Evolutionary conservation across 2,797 vertebrate genomes (phyloP).

Genomic region (Denticeps clupeoides): DNA sequence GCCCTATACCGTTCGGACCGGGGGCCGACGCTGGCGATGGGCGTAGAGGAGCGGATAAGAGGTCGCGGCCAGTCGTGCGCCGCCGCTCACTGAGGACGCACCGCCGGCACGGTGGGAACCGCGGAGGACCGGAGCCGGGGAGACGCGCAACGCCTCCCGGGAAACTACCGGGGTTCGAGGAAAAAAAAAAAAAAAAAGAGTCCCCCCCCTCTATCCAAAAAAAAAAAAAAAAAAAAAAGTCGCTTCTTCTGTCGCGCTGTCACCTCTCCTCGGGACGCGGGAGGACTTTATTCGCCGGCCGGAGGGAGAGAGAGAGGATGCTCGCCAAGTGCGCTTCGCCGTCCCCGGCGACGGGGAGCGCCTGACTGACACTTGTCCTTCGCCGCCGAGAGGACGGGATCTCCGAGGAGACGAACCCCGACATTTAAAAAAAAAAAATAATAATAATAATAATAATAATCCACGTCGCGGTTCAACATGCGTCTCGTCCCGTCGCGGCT

Average conservation of each 20-base stretch:
- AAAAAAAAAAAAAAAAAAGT: no score
- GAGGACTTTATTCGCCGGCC: constrained; percentile 21
- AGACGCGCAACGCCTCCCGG: no score
- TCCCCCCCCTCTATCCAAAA: no score
- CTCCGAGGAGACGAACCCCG: not conserved
- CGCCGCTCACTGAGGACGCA: constrained; percentile 48
- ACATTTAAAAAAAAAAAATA: constrained; percentile 7
- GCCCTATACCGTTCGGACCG: constrained; percentile 64
- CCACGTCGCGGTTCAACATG: no score
- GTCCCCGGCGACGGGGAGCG: constrained; percentile 13
- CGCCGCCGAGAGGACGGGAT: no score
- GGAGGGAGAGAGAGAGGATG: no score
- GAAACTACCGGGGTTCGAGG: no score
- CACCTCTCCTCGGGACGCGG: constrained; percentile 27
- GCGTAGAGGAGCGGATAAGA: constrained; percentile 48
- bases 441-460: constrained; percentile 18
- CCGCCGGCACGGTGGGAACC: constrained; percentile 26
- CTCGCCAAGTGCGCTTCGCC: constrained; percentile 46
- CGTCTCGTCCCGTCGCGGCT: constrained; percentile 48
- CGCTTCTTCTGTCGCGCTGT: constrained; percentile 16
- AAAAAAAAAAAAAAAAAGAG: no score
- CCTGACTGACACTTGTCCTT: constrained; percentile 13
- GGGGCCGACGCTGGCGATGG: constrained; percentile 52
- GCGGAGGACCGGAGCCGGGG: no score
- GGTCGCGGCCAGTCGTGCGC: constrained; percentile 41